These are phyloP conservation scores for Epiblema foenella DNA, from an alignment of 2,888 invertebrate species.

Conservation along the genomic window DNA sequence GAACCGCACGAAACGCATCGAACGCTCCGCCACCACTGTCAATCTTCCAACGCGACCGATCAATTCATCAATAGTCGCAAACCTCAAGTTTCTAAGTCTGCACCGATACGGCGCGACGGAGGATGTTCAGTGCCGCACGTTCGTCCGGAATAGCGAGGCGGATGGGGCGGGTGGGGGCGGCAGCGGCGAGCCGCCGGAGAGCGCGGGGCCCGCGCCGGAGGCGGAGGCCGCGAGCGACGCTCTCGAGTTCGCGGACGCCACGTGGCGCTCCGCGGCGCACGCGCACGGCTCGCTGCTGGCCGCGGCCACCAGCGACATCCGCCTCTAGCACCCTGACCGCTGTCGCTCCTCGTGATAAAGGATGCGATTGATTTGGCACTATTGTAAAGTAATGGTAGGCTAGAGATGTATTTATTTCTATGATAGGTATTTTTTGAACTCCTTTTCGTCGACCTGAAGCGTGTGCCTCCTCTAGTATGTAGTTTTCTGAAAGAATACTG, in stretches of 20 bases:
- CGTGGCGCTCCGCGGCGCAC: slow-evolving; percentile 51
- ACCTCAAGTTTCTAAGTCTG: slow-evolving; percentile 76
- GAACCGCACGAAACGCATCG: slow-evolving; percentile 65
- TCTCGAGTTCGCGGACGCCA: slow-evolving; percentile 39
- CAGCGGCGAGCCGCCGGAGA: slow-evolving; percentile 41
- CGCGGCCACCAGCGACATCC: slow-evolving; percentile 69
- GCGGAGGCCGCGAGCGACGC: slow-evolving; percentile 41
- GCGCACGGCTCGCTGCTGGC: slow-evolving; percentile 58
- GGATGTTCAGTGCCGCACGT: slow-evolving; percentile 61
- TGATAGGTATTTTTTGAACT: slow-evolving; percentile 70
- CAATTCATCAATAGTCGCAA: slow-evolving; percentile 76
- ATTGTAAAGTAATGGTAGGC: slow-evolving; percentile 52
- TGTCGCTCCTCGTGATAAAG: slow-evolving; percentile 40
- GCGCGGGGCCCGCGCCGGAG: slow-evolving; percentile 46
- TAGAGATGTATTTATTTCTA: slow-evolving; percentile 67
- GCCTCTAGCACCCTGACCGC: slow-evolving; percentile 59
- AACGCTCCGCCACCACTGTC: slow-evolving; percentile 75
- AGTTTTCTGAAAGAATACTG: slow-evolving; percentile 63
- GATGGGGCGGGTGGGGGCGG: slow-evolving; percentile 46
- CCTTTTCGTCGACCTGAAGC: slow-evolving; percentile 74
- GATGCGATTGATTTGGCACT: slow-evolving; percentile 45
- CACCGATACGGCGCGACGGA: slow-evolving; percentile 76
- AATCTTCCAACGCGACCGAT: slow-evolving; percentile 70
- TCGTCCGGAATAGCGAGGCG: slow-evolving; percentile 54
- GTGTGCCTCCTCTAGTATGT: slow-evolving; percentile 74